Conservation (phyloP, 2,113 vertebrate genomes). For the Phylloscopus trochilus region DNA sequence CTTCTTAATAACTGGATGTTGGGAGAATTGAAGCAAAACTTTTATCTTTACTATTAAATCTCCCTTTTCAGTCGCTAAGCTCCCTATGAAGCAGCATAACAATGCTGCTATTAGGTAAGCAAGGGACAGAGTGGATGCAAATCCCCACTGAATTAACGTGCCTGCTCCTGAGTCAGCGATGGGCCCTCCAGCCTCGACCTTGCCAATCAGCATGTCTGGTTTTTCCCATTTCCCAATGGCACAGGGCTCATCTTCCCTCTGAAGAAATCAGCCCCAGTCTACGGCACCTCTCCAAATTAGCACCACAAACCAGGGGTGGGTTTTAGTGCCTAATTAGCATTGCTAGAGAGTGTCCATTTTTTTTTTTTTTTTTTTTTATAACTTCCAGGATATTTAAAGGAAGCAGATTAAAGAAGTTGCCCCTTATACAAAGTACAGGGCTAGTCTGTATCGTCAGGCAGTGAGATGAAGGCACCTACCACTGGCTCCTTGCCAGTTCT, state of each 20-base stretch:
- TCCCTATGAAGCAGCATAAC: constrained; percentile 47
- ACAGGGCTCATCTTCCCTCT: neutral
- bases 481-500: neutral
- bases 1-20: constrained; percentile 31
- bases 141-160: constrained; percentile 29
- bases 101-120: constrained; percentile 61
- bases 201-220: constrained; percentile 49
- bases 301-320: neutral
- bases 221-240: constrained; percentile 38
- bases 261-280: constrained; percentile 1
- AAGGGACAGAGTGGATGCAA: constrained; percentile 52
- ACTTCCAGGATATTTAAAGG: neutral
- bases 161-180: constrained; percentile 32
- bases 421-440: neutral
- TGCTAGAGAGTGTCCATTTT: neutral
- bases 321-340: neutral
- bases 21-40: constrained; percentile 57
- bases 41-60: constrained; percentile 61
- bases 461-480: neutral
- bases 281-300: constrained; percentile 27
- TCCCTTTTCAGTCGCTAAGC: constrained; percentile 58
- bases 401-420: neutral
- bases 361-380: neutral
- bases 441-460: neutral
- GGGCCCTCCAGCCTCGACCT: constrained; percentile 47